Evolutionary conservation across 1,140 invertebrate genomes (phyloP).

Genomic region (Trialeurodes vaporariorum): DNA sequence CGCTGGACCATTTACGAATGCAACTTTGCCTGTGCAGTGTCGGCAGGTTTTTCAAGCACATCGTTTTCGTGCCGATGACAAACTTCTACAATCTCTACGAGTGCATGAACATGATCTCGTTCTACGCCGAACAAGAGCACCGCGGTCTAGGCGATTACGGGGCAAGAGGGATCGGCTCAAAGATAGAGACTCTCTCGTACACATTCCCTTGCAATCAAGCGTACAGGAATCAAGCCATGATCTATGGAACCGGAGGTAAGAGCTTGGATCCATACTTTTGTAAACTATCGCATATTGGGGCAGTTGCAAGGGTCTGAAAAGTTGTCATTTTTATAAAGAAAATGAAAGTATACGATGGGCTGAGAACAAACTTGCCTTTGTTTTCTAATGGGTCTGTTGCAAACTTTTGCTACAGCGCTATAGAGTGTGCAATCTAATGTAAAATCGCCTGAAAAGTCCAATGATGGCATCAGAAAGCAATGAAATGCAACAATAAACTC

Average conservation of each 20-base stretch:
- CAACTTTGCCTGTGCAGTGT: conserved; percentile 58
- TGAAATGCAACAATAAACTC: too few species aligned
- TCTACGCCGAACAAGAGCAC: conserved; percentile 45
- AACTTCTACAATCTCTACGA: conserved; percentile 77
- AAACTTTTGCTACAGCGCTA: too few species aligned
- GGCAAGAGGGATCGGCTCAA: conserved; percentile 40
- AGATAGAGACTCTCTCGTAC: conserved; percentile 54
- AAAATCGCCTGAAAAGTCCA: too few species aligned
- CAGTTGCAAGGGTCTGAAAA: too few species aligned
- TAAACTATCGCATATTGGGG: too few species aligned
- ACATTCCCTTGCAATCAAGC: conserved; percentile 67
- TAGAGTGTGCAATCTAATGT: too few species aligned
- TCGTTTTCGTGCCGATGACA: conserved; percentile 59
- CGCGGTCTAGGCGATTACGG: conserved; percentile 18
- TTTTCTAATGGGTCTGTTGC: too few species aligned
- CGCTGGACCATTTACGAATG: conserved; percentile 59
- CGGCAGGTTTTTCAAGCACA: conserved; percentile 49
- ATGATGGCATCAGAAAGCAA: too few species aligned
- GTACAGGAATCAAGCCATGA: conserved; percentile 42
- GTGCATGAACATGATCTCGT: conserved; percentile 68
- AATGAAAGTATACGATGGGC: too few species aligned
- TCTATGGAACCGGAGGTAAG: conserved; percentile 63
- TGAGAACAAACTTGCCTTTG: too few species aligned
- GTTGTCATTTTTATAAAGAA: too few species aligned
- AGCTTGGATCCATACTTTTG: too few species aligned